Base-by-base conservation (phyloP, 1,140 invertebrate species). In the Leguminivora glycinivorella region DNA sequence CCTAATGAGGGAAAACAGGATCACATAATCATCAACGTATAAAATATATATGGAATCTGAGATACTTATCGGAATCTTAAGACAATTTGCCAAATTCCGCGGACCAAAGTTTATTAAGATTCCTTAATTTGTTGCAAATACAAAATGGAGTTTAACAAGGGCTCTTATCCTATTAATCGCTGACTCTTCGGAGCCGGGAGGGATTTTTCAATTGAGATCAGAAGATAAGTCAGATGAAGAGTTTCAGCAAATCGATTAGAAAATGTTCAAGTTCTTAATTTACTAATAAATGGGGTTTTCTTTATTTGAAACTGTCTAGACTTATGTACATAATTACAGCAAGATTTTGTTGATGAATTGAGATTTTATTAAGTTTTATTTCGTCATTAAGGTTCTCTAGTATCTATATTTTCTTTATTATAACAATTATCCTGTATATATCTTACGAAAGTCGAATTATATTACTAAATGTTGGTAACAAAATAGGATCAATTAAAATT, bases 221-320 rank as follows among this genome's bases (percentile, higher is more conserved):
- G 7, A 63, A 31, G 58, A 63, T 63, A 63, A 34, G 58, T 34
- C 58, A 63, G 58, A 63, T 63, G 26, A 63, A 63, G 58, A 17
- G 58, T 63, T 63, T 63, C 5, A 63, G 29, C 26, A 22, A 63
- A 63, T 63, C 14, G 22, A 63, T 63, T 22, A 63, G 22, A 63
- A 63, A 7, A 26, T 63, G 7, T 63, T 29, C 9, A 1, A 2
- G 5, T 31, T 34, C n/a, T 31, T 14, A 43, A 43, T 43, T 17
- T 12, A 52, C n/a, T 52, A n/a, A 52, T 52, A 17, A 52, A 52
- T 52, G 47, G 19, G 24, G 6, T 14, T 56, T 25, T 56, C 19
- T 56, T 56, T 56, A 56, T 24, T 56, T 56, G 6, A 38, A 38
- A 3, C 34, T 38, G 10, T 12, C 34, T 38, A 29, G 2, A 29